Evolutionary conservation across 2,113 vertebrate genomes (phyloP), one percentile per base, ranked within the genome.

Genomic region (Passerina amoena): DNA sequence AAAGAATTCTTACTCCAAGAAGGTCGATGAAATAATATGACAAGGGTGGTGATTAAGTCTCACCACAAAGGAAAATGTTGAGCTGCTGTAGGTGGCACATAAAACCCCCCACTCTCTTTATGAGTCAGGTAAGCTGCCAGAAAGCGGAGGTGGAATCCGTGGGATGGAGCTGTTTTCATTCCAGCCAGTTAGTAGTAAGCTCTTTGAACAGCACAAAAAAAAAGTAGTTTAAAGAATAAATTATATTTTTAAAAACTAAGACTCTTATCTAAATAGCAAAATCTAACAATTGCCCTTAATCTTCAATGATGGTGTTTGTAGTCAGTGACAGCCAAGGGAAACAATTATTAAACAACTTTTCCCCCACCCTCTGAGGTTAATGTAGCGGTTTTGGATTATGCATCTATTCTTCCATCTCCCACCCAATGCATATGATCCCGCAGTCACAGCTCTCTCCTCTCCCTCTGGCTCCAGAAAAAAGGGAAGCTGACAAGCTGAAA

Each of bases 51-150:
- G 96, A 97, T 96, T 96, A 96, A 96, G 90, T 96, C 87, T 95
- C 90, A 65, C 92, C 85, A 93, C 91, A 97, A 96, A 96, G 95
- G 90, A 83, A 97, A 97, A 97, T 12, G 96, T 88, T 97, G 94
- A 88, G 71, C 20, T 75, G 65, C 70, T 86, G 97, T 94, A 94
- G 94, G 96, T 79, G 94, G 95, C 71, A 84, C 28, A 92, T 35
- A 84, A 96, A 95, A 86, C 81, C 68, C 88, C 80, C 92, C 68
- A 33, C 81, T 94, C 83, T 73, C 93, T 96, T 93, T 94, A 93
- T 97, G 97, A 97, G 94, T 97, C 96, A 97, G 92, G 94, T 96
- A 95, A 90, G 71, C 71, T 92, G 84, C 94, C 89, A 96, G 91
- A 94, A 92, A 95, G 84, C 0, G 2, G 93, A 96, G 97, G 96